A percentile compares a stretch with the other conserved stretches of the same genome.
phyloP scores from a whole-genome alignment of 2,888 invertebrate species.

The Orgyia antiqua region DNA sequence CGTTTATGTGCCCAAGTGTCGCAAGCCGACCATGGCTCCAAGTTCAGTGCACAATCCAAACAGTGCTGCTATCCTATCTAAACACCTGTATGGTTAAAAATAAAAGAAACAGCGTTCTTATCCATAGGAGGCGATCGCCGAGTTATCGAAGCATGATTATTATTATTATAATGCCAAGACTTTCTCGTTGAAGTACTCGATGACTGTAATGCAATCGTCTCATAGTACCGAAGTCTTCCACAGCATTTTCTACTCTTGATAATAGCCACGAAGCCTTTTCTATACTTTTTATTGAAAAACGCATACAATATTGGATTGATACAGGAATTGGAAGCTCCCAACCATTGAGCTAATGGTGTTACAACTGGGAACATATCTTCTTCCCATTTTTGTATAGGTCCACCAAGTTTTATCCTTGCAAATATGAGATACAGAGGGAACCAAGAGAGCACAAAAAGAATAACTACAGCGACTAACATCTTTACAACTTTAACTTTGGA shows the following conservation, averaged over 20 bases:
- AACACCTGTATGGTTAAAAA: constrained; percentile 86
- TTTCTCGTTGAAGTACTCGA: constrained; percentile 91
- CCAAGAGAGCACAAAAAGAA: constrained; percentile 96
- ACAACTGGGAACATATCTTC: constrained; percentile 88
- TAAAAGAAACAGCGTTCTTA: constrained; percentile 73
- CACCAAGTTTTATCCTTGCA: constrained; percentile 90
- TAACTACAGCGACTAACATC: constrained; percentile 95
- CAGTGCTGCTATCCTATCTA: constrained; percentile 36
- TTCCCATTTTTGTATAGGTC: constrained; percentile 85
- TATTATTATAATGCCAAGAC: constrained; percentile 89
- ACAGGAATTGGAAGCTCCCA: constrained; percentile 96
- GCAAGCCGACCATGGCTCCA: constrained; percentile 34
- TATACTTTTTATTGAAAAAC: constrained; percentile 96
- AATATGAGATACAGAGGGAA: constrained; percentile 94
- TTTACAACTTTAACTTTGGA: constrained; percentile 96
- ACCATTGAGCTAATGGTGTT: constrained; percentile 93
- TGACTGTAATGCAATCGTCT: constrained; percentile 90
- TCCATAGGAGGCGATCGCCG: constrained; percentile 72
- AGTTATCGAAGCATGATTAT: constrained; percentile 80
- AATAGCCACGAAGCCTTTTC: constrained; percentile 93
- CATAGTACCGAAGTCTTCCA: constrained; percentile 90
- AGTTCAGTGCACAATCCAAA: constrained; percentile 37
- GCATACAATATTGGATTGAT: constrained; percentile 97
- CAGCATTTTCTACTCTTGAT: constrained; percentile 91
- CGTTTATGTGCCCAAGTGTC: constrained; percentile 19